Percentiles rank a stretch among this genome's conserved stretches.
phyloP scores from a whole-genome alignment of 2,888 invertebrate species.

The Cylloceria caligata region DNA sequence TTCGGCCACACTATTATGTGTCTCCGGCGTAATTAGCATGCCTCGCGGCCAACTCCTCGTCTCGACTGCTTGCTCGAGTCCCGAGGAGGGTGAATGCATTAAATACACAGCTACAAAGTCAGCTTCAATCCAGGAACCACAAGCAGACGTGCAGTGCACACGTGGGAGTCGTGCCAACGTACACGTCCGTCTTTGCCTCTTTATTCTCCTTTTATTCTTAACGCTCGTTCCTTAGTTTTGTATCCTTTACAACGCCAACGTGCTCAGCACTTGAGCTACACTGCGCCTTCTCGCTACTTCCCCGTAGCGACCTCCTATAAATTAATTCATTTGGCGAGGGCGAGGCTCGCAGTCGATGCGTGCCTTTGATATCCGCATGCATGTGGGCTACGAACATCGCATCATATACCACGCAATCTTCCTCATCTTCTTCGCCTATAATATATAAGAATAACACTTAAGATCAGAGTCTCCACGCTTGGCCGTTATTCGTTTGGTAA shows the following conservation, averaged over 20 bases:
- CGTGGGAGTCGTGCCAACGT: slow-evolving; percentile 23
- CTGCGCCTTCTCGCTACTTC: slow-evolving; percentile 7
- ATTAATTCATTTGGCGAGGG: slow-evolving; percentile 48
- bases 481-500: background rate
- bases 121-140: slow-evolving; percentile 16
- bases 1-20: slow-evolving; percentile 52
- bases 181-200: background rate
- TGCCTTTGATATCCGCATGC: background rate
- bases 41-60: slow-evolving; percentile 42
- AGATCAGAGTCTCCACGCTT: background rate
- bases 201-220: slow-evolving; percentile 19
- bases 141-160: background rate
- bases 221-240: slow-evolving; percentile 13
- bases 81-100: slow-evolving; percentile 39
- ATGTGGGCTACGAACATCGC: background rate
- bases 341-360: slow-evolving; percentile 1
- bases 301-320: slow-evolving; percentile 30
- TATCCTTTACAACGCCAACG: slow-evolving; percentile 27
- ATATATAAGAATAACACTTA: background rate
- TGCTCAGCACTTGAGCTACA: slow-evolving; percentile 36
- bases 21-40: slow-evolving; percentile 61
- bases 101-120: slow-evolving; percentile 26
- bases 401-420: background rate
- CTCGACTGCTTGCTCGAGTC: slow-evolving; percentile 6
- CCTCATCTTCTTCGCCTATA: background rate